These are phyloP conservation scores for Rhombomys opimus DNA, from an alignment of 2,113 vertebrate species.

Conservation along the genomic window DNA sequence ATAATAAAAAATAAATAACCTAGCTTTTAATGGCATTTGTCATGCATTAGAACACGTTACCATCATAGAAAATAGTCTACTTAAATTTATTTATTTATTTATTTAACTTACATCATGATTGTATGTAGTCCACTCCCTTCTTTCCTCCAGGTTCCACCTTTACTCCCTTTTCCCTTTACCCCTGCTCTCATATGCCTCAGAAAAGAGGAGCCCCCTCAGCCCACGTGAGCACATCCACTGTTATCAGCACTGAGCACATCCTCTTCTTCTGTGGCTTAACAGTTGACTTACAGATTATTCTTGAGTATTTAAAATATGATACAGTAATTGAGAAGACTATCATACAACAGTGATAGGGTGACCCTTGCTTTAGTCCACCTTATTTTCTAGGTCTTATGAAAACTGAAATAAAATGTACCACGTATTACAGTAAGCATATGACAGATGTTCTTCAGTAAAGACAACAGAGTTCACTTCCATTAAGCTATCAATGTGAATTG, in stretches of 20 bases:
- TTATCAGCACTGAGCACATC: no score
- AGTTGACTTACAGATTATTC: neutral
- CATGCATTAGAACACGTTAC: neutral
- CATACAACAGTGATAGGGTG: neutral
- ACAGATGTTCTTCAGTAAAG: neutral
- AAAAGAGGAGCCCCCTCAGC: no score
- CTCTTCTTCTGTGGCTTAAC: no score
- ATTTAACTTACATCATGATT: no score
- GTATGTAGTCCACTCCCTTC: no score
- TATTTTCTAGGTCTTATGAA: neutral
- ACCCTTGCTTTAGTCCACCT: neutral
- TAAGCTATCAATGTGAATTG: neutral
- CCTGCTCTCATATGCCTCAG: no score
- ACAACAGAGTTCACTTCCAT: neutral
- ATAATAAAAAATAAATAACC: neutral
- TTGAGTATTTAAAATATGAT: neutral
- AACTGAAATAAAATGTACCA: neutral
- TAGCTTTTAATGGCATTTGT: neutral
- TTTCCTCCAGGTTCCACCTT: no score
- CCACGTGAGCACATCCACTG: no score
- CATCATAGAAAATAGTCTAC: neutral
- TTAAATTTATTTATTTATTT: neutral
- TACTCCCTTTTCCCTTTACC: no score
- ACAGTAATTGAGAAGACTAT: neutral
- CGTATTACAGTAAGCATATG: neutral